These are phyloP conservation scores for Phainopepla nitens DNA, from an alignment of 2,113 vertebrate genomes.

Conservation along the genomic window DNA sequence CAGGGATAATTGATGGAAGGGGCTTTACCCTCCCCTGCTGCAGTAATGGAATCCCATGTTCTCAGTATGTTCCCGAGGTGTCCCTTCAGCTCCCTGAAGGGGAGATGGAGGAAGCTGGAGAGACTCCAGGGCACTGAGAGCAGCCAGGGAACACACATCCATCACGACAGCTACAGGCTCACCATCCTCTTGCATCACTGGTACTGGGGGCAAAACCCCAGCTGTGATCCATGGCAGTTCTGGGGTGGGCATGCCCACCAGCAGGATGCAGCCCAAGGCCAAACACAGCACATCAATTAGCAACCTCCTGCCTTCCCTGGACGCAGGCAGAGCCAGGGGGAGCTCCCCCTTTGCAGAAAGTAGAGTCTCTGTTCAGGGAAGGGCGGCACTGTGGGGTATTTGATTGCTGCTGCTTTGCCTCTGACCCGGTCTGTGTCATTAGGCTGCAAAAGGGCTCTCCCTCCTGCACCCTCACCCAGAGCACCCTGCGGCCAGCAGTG, in stretches of 20 bases:
- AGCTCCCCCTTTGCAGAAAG: neutral
- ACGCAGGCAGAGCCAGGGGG: neutral
- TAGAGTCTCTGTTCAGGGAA: neutral
- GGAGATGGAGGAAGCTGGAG: neutral
- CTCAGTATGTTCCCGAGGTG: neutral
- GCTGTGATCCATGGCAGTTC: neutral
- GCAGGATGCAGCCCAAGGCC: neutral
- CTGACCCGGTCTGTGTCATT: neutral
- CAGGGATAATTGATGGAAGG: neutral
- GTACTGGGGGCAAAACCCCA: neutral
- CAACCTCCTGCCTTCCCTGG: neutral
- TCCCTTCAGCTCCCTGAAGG: neutral
- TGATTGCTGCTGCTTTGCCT: neutral
- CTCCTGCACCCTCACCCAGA: neutral
- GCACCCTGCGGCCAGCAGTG: neutral
- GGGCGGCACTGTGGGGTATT: accelerated
- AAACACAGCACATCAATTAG: neutral
- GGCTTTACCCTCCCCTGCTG: neutral
- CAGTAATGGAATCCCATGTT: neutral
- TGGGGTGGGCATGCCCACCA: neutral
- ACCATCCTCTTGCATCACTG: neutral
- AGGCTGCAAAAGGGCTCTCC: neutral
- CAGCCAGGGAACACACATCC: neutral
- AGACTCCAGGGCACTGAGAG: neutral
- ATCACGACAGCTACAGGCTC: neutral